These are phyloP conservation scores for Trypoxylus dichotomus DNA, from an alignment of 1,140 invertebrate genomes.

Conservation along the genomic window DNA sequence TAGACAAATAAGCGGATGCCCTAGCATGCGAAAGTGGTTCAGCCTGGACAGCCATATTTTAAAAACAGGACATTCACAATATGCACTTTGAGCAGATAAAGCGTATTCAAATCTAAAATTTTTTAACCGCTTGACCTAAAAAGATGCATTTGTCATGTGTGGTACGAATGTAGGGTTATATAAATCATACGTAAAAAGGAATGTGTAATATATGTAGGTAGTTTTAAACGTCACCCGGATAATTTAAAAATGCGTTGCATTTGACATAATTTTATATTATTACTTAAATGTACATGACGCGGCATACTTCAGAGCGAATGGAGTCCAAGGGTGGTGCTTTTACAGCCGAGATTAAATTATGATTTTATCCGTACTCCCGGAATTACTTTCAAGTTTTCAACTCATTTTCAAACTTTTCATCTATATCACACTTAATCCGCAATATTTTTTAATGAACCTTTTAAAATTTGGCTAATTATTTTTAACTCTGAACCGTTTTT, in stretches of 20 bases:
- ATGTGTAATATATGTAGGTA: slow-evolving; percentile 2
- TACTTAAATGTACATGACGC: slow-evolving; percentile 25
- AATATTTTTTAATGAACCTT: slow-evolving; percentile 35
- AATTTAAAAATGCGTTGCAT: slow-evolving; percentile 30
- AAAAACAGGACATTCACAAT: too few species aligned
- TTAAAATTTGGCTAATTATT: slow-evolving; percentile 34
- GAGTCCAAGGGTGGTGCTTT: neutral
- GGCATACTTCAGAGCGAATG: neutral
- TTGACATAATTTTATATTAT: slow-evolving; percentile 30
- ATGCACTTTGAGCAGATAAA: too few species aligned
- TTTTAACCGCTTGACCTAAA: neutral
- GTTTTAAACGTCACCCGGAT: neutral
- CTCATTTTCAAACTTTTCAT: slow-evolving; percentile 33
- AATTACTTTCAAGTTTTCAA: slow-evolving; percentile 32
- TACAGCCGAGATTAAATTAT: slow-evolving; percentile 28
- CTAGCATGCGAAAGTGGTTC: too few species aligned
- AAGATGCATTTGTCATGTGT: slow-evolving; percentile 21
- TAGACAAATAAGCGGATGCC: too few species aligned
- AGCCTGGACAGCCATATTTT: too few species aligned
- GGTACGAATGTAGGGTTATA: neutral
- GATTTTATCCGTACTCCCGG: slow-evolving; percentile 32
- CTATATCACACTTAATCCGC: slow-evolving; percentile 33
- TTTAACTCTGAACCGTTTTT: slow-evolving; percentile 25
- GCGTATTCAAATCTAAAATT: neutral
- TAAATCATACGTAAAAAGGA: slow-evolving; percentile 24